Evolutionary conservation across 1,140 invertebrate genomes (phyloP).

Genomic region (Oscheius sp.): DNA sequence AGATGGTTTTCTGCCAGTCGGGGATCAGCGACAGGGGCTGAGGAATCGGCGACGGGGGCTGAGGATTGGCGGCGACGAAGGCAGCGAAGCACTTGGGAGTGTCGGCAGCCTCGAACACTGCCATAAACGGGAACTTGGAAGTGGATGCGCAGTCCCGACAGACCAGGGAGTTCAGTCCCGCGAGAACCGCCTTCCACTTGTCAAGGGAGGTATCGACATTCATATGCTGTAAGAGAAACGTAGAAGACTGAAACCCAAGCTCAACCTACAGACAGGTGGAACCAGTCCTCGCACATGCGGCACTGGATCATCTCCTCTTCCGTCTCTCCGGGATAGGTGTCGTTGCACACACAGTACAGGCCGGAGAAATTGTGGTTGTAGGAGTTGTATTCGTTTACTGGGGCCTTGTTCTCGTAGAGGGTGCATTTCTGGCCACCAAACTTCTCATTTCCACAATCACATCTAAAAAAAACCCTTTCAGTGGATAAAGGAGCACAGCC

Average conservation of each 20-base stretch:
- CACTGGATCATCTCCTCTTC: constrained; percentile 96
- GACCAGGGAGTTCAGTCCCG: constrained; percentile 22
- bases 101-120: constrained; percentile 20
- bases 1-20: constrained; percentile 41
- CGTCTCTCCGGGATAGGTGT: constrained; percentile 86
- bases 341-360: constrained; percentile 84
- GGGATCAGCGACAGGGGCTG: neutral
- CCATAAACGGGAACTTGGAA: constrained; percentile 41
- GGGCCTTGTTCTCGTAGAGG: constrained; percentile 70
- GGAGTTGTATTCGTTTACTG: constrained; percentile 73
- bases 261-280: constrained; percentile 66
- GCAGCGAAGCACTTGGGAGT: neutral
- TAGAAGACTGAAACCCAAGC: constrained; percentile 1
- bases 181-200: constrained; percentile 24
- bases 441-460: constrained; percentile 91
- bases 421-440: constrained; percentile 74
- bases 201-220: neutral
- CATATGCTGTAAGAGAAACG: constrained; percentile 26
- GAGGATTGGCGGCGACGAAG: too few relatives aligned
- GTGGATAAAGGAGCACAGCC: neutral
- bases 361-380: constrained; percentile 95
- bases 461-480: constrained; percentile 65
- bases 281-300: constrained; percentile 96
- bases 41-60: neutral
- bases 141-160: constrained; percentile 43